These are phyloP conservation scores for Danio rerio DNA, from an alignment of 2,113 vertebrate species.

Conservation along the genomic window DNA sequence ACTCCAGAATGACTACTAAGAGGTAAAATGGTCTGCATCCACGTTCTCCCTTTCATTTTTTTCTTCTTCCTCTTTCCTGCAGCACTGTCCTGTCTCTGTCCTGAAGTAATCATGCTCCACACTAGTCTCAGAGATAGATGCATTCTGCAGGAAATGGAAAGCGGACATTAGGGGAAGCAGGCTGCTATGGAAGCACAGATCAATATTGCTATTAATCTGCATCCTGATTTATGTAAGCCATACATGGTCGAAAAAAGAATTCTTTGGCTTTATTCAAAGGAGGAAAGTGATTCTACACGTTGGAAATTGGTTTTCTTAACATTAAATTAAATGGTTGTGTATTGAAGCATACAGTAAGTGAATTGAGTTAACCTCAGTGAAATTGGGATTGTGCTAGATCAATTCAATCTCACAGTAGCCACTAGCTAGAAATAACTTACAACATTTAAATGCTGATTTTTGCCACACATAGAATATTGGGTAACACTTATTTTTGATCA, in stretches of 20 bases:
- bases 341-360: neutral
- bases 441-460: neutral
- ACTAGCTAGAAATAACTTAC: neutral
- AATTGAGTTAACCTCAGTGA: neutral
- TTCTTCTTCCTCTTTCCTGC: constrained; percentile 62
- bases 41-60: constrained; percentile 47
- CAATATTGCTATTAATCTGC: constrained; percentile 77
- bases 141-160: constrained; percentile 73
- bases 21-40: constrained; percentile 54
- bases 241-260: neutral
- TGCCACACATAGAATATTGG: neutral
- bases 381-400: neutral
- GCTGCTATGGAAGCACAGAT: constrained; percentile 60
- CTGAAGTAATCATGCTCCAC: constrained; percentile 67
- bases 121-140: constrained; percentile 67
- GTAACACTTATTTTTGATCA: no score
- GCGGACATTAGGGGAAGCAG: constrained; percentile 63
- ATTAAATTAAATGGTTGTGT: constrained; percentile 21
- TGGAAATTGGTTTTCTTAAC: neutral
- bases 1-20: constrained; percentile 56
- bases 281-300: constrained; percentile 4
- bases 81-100: constrained; percentile 59
- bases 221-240: constrained; percentile 60
- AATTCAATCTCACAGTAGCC: neutral
- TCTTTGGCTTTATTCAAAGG: neutral